Evolutionary conservation across 1,140 invertebrate genomes (phyloP).

Genomic region (Eurosta solidaginis): DNA sequence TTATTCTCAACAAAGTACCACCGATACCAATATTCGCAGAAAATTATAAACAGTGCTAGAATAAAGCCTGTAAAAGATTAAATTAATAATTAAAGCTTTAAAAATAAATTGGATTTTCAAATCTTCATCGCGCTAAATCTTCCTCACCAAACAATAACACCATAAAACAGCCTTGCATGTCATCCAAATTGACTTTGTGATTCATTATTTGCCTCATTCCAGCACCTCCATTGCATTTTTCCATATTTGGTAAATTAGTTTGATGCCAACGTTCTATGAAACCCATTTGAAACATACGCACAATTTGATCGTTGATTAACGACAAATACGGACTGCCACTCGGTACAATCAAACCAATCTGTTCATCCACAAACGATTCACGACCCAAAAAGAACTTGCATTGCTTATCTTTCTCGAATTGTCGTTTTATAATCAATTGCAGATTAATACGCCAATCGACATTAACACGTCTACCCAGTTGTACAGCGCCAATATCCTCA

Average conservation of each 20-base stretch:
- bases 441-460: constrained; percentile 83
- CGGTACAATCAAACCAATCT: constrained; percentile 76
- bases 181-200: constrained; percentile 81
- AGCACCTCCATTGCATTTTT: constrained; percentile 70
- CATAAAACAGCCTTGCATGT: constrained; percentile 80
- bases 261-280: constrained; percentile 82
- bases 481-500: constrained; percentile 66
- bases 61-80: constrained; percentile 38
- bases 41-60: constrained; percentile 38
- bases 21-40: constrained; percentile 46
- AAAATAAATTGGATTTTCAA: not conserved
- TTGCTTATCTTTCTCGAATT: constrained; percentile 54
- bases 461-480: constrained; percentile 70
- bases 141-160: constrained; percentile 45
- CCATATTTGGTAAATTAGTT: constrained; percentile 76
- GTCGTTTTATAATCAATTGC: constrained; percentile 61
- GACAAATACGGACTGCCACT: constrained; percentile 74
- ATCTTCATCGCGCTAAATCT: not conserved
- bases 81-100: not conserved
- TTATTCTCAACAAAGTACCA: not conserved
- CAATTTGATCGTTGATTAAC: constrained; percentile 70
- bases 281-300: constrained; percentile 80
- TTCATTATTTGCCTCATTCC: constrained; percentile 72
- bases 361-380: constrained; percentile 80
- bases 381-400: constrained; percentile 54